A percentile compares a stretch with the other conserved stretches of the same genome.
Conservation (phyloP, 2,113 vertebrate species). For the Tragelaphus buxtoni region DNA sequence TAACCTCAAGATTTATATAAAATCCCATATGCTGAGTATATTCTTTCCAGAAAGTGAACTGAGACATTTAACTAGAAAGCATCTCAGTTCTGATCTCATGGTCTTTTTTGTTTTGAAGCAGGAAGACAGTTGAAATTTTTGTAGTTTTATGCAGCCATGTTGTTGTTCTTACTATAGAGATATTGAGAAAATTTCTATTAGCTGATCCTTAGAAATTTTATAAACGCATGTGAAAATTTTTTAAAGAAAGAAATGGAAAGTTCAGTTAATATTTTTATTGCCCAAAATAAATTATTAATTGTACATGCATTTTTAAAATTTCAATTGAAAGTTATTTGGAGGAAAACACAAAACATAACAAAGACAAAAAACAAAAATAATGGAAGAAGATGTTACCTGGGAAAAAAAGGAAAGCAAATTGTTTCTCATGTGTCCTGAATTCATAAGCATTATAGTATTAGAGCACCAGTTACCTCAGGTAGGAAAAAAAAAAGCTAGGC, state of each 20-base stretch:
- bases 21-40: not conserved
- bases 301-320: not conserved
- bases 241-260: not conserved
- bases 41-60: not conserved
- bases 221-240: not conserved
- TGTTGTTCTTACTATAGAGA: not conserved
- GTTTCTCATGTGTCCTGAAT: slow-evolving; percentile 9
- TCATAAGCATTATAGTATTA: not conserved
- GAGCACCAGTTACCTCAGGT: not conserved
- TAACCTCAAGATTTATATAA: not conserved
- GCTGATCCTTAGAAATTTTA: not conserved
- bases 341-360: not conserved
- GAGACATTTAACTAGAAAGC: not conserved
- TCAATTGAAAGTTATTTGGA: slow-evolving; percentile 34
- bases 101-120: not conserved
- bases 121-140: not conserved
- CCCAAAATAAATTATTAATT: not conserved
- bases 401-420: not conserved
- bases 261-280: slow-evolving; percentile 7
- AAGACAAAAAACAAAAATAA: not conserved
- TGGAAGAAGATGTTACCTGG: not conserved
- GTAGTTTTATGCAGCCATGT: not conserved
- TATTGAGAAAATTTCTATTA: not conserved
- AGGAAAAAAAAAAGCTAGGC: not conserved
- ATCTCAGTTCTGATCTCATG: not conserved